Base-by-base conservation (phyloP, 2,888 invertebrate genomes). In the Zelleria hepariella region DNA sequence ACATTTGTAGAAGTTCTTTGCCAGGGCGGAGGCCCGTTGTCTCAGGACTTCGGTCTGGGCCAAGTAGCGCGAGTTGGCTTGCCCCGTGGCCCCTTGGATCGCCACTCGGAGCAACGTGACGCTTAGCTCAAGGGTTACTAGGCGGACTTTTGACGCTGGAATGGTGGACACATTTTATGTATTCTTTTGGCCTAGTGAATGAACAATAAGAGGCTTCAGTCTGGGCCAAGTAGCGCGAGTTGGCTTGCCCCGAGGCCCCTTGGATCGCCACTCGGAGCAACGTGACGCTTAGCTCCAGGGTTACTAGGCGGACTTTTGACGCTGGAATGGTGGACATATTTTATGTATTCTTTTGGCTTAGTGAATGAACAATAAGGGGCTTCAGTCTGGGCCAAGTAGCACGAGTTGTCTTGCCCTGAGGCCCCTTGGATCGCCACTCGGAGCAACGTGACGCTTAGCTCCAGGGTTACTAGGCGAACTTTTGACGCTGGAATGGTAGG, bases 1-100 rank as follows among this genome's bases (percentile, higher is more conserved):
- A 69, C 96, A 96, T 91, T 98, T 98, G 82, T 97, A 98, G 83
- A 96, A 98, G 88, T 96, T 97, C 56, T 96, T 90, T 15, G 98
- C 91, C 27, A 96, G 90, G 0, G 95, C 92, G 58, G 96, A 96
- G 66, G 96, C 95, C 93, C 72, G 93, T 83, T 80, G 95, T 91
- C 66, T 95, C 89, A 68, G 91, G 81, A 66, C 72, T 71, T 81
- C 90, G 2, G 75, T 80, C 21, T 66, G 90, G 89, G 71, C 95
- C 80, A 78, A 93, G 93, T 73, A 94, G 0, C 82, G 69, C 4
- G 77, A 68, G 61, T 71, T 68, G 42, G 94, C 94, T 20, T 90
- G 78, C 64, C 95, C 95, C 59, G 90, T 89, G 47, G 95, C 88
- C 65, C 85, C 84, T 20, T 75, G 78, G 81, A 84, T 81, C 15